Percentiles rank a stretch among this genome's conserved stretches.
Conservation (phyloP, 2,113 vertebrate genomes). For the Morone saxatilis region DNA sequence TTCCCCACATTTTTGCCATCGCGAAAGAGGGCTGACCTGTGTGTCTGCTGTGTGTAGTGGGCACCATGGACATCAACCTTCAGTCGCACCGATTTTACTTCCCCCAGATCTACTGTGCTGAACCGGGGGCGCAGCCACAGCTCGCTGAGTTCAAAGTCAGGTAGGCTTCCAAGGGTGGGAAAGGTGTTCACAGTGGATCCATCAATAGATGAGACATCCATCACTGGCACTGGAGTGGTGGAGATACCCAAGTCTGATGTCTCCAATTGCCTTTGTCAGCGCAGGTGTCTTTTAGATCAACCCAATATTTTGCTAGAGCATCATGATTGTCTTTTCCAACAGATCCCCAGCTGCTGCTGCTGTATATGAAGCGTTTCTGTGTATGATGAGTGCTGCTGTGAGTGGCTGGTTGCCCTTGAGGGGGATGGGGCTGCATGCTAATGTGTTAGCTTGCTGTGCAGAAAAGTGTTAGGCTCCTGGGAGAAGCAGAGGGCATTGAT, state of each 20-base stretch:
- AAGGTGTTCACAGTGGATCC: slow-evolving; percentile 2
- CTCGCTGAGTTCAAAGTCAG: slow-evolving; percentile 84
- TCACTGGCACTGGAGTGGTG: neutral
- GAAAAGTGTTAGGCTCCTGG: slow-evolving; percentile 65
- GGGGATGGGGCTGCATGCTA: slow-evolving; percentile 79
- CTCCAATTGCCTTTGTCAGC: slow-evolving; percentile 29
- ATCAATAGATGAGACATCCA: neutral
- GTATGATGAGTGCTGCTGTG: slow-evolving; percentile 58
- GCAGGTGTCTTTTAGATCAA: slow-evolving; percentile 5
- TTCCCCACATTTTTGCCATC: neutral
- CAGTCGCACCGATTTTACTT: slow-evolving; percentile 84
- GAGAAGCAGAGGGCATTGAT: slow-evolving; percentile 75
- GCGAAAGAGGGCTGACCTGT: slow-evolving; percentile 24
- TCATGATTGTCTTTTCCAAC: slow-evolving; percentile 8
- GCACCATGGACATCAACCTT: slow-evolving; percentile 83
- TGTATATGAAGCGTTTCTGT: slow-evolving; percentile 55
- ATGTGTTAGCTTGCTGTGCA: slow-evolving; percentile 74
- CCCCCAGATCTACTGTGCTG: slow-evolving; percentile 84
- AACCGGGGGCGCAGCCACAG: slow-evolving; percentile 76
- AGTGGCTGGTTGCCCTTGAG: slow-evolving; percentile 70
- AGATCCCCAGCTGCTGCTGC: slow-evolving; percentile 54
- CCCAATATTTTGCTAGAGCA: slow-evolving; percentile 1
- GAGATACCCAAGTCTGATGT: slow-evolving; percentile 3
- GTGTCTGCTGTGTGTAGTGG: slow-evolving; percentile 32
- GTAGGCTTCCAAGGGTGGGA: slow-evolving; percentile 64